A percentile compares a stretch with the other conserved stretches of the same genome.
phyloP scores from a whole-genome alignment of 1,140 invertebrate genomes.

The Bombus polaris region DNA sequence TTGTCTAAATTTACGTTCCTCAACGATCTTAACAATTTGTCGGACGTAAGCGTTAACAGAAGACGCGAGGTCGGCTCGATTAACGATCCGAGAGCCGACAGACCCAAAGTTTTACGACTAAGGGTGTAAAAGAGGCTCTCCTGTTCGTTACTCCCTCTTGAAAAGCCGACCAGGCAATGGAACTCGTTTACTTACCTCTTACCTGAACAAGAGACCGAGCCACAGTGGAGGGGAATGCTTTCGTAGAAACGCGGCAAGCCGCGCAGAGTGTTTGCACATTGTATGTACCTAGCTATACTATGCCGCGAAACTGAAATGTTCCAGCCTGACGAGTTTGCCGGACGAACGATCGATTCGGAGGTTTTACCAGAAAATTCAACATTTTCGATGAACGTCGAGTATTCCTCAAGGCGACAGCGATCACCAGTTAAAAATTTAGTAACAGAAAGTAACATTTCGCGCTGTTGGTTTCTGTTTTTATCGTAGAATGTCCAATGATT shows the following conservation, averaged over 20 bases:
- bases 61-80: slow-evolving; percentile 3
- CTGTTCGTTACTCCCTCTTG: slow-evolving; percentile 41
- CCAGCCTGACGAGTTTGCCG: slow-evolving; percentile 18
- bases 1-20: not conserved
- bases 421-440: not conserved
- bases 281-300: slow-evolving; percentile 25
- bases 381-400: not conserved
- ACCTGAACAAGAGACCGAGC: slow-evolving; percentile 26
- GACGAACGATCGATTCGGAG: slow-evolving; percentile 29
- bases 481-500: not conserved
- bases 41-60: slow-evolving; percentile 17
- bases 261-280: slow-evolving; percentile 47
- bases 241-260: slow-evolving; percentile 44
- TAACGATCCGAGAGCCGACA: slow-evolving; percentile 6
- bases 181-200: slow-evolving; percentile 50
- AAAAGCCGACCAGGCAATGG: slow-evolving; percentile 43
- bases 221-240: slow-evolving; percentile 13
- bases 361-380: not conserved
- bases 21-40: slow-evolving; percentile 6
- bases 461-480: not conserved
- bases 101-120: slow-evolving; percentile 39
- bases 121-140: slow-evolving; percentile 25
- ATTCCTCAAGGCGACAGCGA: not conserved
- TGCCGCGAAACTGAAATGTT: slow-evolving; percentile 51
- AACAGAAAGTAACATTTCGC: not conserved